Evolutionary conservation across 2,888 invertebrate species (phyloP).

Genomic region (Catocala sponsa): DNA sequence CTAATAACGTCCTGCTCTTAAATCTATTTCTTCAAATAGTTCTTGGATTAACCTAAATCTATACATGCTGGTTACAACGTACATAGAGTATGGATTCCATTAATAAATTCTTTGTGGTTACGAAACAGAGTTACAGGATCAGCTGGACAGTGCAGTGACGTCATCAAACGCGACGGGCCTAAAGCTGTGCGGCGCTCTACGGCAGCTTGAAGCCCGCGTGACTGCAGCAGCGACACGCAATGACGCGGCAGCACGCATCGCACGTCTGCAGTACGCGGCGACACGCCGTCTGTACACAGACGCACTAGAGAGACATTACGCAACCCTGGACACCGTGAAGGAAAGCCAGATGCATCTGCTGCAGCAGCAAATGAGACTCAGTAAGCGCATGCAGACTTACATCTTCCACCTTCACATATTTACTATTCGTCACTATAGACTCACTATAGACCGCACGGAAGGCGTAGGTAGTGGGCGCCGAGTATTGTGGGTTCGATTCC

Average conservation of each 20-base stretch:
- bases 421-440: no score
- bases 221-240: constrained; percentile 65
- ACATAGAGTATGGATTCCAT: no score
- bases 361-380: constrained; percentile 86
- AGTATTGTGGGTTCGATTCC: no score
- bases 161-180: constrained; percentile 84
- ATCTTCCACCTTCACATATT: no score
- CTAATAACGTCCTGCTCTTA: no score
- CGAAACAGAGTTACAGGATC: constrained; percentile 87
- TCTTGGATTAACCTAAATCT: no score
- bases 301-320: constrained; percentile 84
- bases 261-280: constrained; percentile 81
- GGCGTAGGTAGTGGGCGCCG: no score
- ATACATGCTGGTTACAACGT: no score
- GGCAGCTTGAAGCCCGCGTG: constrained; percentile 75
- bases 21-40: no score
- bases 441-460: no score
- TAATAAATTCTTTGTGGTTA: not conserved
- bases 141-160: constrained; percentile 88
- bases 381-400: constrained; percentile 63
- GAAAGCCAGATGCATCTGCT: constrained; percentile 85
- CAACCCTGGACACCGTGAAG: constrained; percentile 83
- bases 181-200: constrained; percentile 86
- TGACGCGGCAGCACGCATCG: constrained; percentile 73
- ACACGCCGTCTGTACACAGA: constrained; percentile 81